Evolutionary conservation across 2,797 vertebrate genomes (phyloP), one percentile per base, ranked within the genome.

Genomic region (Chloroceryle inda): DNA sequence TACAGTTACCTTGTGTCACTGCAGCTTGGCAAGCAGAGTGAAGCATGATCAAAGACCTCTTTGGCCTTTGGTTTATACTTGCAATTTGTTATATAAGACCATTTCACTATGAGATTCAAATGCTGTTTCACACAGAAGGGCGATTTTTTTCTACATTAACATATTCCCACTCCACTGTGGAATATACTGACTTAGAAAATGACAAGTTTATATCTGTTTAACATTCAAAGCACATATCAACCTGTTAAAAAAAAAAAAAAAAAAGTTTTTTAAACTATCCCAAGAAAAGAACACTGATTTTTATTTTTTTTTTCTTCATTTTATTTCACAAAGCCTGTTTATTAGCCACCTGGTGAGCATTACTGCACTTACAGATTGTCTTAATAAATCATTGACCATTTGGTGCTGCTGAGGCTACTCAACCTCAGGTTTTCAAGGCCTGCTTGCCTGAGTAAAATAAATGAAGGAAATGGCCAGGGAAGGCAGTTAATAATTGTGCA

Each of bases 381-480:
- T 87, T 96, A 85, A 95, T 96, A 97, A 96, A 96, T 96, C 94
- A 95, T 55, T 93, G 90, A 89, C 91, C 67, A 61, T 87, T 96
- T 95, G 1, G 5, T 87, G 45, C 58, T 95, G 91, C 74, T 91
- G 82, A 91, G 68, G 58, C 77, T 82, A 52, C 47, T 93, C 55
- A 73, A 9, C 47, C 33, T 90, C 75, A 82, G 56, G 50, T 86
- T 84, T 96, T 78, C 44, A 94, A 91, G 44, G 37, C n/a, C 50
- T 85, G 78, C 69, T 87, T 85, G 58, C 27, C 61, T 82, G 76
- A 88, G 38, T 58, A 79, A 93, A 96, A 91, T 87, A 94, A 96
- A 96, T 89, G 69, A 91, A 90, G 82, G 84, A 80, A 88, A 71
- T 49, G 55, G 56, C 67, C 49, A 76, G 22, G 68, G 58, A 37